Evolutionary conservation across 2,113 vertebrate genomes (phyloP), one percentile per base, ranked within the genome.

Genomic region (Eulacestoma nigropectus): DNA sequence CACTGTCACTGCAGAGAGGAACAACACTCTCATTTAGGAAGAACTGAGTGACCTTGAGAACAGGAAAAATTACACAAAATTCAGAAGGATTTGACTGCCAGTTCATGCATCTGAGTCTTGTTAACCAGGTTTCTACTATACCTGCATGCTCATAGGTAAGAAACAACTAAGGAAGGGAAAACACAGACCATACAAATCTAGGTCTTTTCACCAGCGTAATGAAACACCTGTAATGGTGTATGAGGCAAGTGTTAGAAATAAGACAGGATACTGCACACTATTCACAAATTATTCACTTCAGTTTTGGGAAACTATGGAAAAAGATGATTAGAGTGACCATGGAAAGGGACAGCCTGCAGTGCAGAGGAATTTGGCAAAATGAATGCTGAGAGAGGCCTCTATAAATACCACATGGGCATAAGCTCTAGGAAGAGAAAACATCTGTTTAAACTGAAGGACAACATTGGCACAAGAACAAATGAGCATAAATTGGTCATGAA

Each of bases 401-500:
- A 32, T 73, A 89, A 95, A 92, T 87, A 87, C 42, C 0, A 0
- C 65, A 60, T 25, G 46, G 84, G 44, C 69, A 72, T 63, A 87
- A 84, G 62, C 77, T 73, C 62, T 33, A 75, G 94, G 49, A 91
- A 95, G 70, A 89, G 78, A 87, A 95, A 95, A 78, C 60, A 75
- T 87, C 91, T 91, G 76, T 93, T 95, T 94, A 87, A 95, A 75
- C 35, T 68, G 64, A 95, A 93, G 74, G 80, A 95, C 86, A 97
- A 95, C 93, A 92, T 0, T 95, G 96, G 93, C 91, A 95, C 53
- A 59, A 84, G 84, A 89, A 92, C 86, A 95, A 95, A 92, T 95
- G 87, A 84, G 87, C 87, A 91, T 53, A 93, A 95, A 96, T 89
- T 84, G 87, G 89, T 81, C 80, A 91, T 92, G 94, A 96, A 95